A percentile compares a stretch with the other conserved stretches of the same genome.
These are phyloP conservation scores for Orestias chungarensis DNA, from an alignment of 2,797 vertebrate species.

Conservation along the genomic window DNA sequence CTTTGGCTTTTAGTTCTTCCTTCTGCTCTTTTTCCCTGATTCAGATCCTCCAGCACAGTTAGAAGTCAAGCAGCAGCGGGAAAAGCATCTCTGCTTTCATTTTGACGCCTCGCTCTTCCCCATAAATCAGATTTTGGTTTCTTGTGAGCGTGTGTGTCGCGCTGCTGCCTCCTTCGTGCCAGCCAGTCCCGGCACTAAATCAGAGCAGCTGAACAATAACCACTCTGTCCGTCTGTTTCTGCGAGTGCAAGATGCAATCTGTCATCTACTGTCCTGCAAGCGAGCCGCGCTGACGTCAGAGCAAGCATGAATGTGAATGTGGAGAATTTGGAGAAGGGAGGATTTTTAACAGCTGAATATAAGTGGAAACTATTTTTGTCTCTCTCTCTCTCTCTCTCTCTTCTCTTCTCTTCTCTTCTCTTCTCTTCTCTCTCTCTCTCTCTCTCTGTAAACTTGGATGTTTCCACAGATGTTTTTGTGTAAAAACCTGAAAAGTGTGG, in stretches of 20 bases:
- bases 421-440: too few relatives aligned
- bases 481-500: too few relatives aligned
- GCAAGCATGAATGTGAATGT: constrained; percentile 9
- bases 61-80: constrained; percentile 10
- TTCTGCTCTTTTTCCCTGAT: background rate
- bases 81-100: constrained; percentile 18
- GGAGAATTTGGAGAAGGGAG: background rate
- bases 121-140: constrained; percentile 11
- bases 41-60: constrained; percentile 6
- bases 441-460: background rate
- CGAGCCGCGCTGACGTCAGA: constrained; percentile 46
- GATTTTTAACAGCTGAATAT: background rate
- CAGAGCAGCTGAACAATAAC: constrained; percentile 56
- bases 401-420: too few relatives aligned
- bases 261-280: constrained; percentile 58
- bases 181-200: constrained; percentile 34
- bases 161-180: background rate
- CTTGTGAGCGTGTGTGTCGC: background rate
- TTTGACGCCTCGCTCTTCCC: background rate
- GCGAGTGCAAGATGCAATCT: constrained; percentile 47
- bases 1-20: background rate
- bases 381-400: too few relatives aligned
- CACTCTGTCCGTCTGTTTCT: constrained; percentile 50
- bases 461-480: constrained; percentile 7
- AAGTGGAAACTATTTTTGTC: background rate